Evolutionary conservation across 2,797 vertebrate genomes (phyloP), one percentile per base, ranked within the genome.

Genomic region (Scyliorhinus canicula): DNA sequence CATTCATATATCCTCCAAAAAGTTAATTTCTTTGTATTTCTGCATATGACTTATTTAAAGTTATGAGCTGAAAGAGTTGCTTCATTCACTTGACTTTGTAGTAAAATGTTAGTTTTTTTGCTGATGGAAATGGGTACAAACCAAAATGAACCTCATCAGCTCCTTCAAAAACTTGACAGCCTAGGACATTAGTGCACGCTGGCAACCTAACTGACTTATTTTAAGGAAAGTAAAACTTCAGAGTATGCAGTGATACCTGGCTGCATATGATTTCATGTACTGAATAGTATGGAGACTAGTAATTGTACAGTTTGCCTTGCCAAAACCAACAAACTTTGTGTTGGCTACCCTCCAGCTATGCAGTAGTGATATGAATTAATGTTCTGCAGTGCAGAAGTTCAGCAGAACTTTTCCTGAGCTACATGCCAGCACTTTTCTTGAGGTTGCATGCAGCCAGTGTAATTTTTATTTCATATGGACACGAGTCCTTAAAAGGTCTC

Each of bases 351-450:
- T 93, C 67, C 67, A 90, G 35, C 52, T 60, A 57, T 90, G 86
- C 86, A 90, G 52, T 60, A n/a, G 86, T 90, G 86, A 57, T 60
- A 19, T 90, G 86, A 55, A 90, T 90, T 90, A 90, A 90, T 90
- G 86, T 90, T 90, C 86, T 90, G 35, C 35, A 90, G 31, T 90
- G 52, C 86, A 90, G 86, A 90, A 90, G 86, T 90, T 90, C 86
- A 90, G 86, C 86, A 90, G 55, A 90, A 35, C 55, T 90, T 60
- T 88, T 90, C 86, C 86, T 90, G 86, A 90, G 86, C 40, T 69
- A 14, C 24, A 67, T 65, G 63, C 60, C 90, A 93, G 90, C 26
- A 93, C 35, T 67, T 93, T 55, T 67, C n/a, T 93, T 93, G 60
- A 93, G 26, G 57, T 90, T 57, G 35, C 93, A 71, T 93, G 93